Conservation (phyloP, 2,113 vertebrate genomes). For the Festucalex cinctus region DNA sequence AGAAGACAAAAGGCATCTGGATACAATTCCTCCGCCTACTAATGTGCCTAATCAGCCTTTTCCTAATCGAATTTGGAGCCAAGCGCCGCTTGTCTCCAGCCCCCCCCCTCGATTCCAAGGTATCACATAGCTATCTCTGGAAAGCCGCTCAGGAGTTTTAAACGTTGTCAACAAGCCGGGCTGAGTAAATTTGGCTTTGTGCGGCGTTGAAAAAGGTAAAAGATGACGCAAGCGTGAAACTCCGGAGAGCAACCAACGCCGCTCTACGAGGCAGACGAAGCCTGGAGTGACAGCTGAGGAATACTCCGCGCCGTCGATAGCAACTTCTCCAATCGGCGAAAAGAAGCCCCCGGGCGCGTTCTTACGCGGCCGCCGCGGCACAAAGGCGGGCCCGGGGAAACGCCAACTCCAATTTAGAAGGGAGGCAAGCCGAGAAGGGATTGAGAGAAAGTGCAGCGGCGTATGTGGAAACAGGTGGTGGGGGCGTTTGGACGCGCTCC, state of each 20-base stretch:
- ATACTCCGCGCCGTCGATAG: constrained; percentile 42
- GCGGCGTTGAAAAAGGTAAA: not conserved
- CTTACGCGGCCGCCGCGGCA: constrained; percentile 39
- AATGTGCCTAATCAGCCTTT: constrained; percentile 32
- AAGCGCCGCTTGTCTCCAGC: constrained; percentile 17
- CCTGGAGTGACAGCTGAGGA: constrained; percentile 53
- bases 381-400: constrained; percentile 33
- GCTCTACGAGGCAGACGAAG: constrained; percentile 27
- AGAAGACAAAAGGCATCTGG: constrained; percentile 32
- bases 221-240: constrained; percentile 45
- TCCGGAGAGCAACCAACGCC: constrained; percentile 35
- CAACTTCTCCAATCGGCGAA: constrained; percentile 49
- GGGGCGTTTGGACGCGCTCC: constrained; percentile 1
- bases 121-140: constrained; percentile 22
- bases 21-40: constrained; percentile 21
- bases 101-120: constrained; percentile 24
- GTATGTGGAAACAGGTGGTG: constrained; percentile 21
- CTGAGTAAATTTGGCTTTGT: constrained; percentile 36
- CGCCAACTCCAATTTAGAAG: constrained; percentile 47
- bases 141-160: constrained; percentile 38
- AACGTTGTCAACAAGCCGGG: constrained; percentile 35
- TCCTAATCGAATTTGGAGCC: constrained; percentile 32
- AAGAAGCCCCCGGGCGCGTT: constrained; percentile 38
- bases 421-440: constrained; percentile 35
- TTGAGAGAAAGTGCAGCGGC: constrained; percentile 32